A percentile compares a stretch with the other conserved stretches of the same genome.
These are phyloP conservation scores for Atractosteus spatula DNA, from an alignment of 2,113 vertebrate species.

Conservation along the genomic window DNA sequence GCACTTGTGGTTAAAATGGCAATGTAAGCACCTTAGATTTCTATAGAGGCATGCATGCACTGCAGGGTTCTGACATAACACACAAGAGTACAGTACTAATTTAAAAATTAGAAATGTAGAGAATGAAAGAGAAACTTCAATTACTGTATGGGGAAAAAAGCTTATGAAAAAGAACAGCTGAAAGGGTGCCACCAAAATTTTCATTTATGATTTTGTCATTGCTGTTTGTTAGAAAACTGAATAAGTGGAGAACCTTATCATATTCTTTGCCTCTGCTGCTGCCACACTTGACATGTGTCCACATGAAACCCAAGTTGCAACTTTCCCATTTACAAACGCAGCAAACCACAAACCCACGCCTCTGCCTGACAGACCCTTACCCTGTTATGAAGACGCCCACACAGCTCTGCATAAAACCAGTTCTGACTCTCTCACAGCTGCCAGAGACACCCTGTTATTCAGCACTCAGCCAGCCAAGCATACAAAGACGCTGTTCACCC, in stretches of 20 bases:
- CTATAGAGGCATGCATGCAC: too few relatives aligned
- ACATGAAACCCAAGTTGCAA: slow-evolving; percentile 11
- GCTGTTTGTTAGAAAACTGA: neutral
- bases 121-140: too few relatives aligned
- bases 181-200: too few relatives aligned
- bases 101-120: too few relatives aligned
- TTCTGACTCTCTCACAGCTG: slow-evolving; percentile 40
- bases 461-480: slow-evolving; percentile 32
- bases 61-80: too few relatives aligned
- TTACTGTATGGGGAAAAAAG: too few relatives aligned
- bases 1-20: too few relatives aligned
- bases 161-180: too few relatives aligned
- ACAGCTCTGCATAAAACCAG: slow-evolving; percentile 25
- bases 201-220: neutral
- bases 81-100: too few relatives aligned
- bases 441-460: slow-evolving; percentile 41
- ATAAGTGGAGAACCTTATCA: neutral
- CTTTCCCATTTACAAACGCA: slow-evolving; percentile 30
- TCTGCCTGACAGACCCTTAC: slow-evolving; percentile 35
- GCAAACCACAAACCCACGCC: slow-evolving; percentile 25
- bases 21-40: too few relatives aligned
- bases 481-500: slow-evolving; percentile 28
- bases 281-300: neutral
- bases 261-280: neutral
- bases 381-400: slow-evolving; percentile 41